Conservation (phyloP, 2,888 invertebrate genomes). For the Mythimna lalbum region DNA sequence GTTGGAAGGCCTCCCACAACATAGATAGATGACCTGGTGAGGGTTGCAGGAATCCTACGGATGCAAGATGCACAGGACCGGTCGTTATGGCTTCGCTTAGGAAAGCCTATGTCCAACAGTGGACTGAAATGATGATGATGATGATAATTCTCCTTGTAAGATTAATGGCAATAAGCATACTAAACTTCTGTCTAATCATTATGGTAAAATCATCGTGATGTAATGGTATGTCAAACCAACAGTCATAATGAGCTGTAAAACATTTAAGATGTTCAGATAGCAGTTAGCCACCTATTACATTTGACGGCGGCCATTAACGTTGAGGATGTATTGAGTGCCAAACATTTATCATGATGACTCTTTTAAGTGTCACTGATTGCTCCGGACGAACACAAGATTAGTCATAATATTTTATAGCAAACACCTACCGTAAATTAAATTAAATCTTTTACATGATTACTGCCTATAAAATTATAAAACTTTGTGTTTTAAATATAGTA, state of each 20-base stretch:
- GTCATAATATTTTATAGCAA: conserved; percentile 31
- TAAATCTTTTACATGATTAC: conserved; percentile 14
- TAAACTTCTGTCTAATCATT: not conserved
- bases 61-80: too few species aligned
- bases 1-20: too few species aligned
- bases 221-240: not conserved
- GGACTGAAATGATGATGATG: too few species aligned
- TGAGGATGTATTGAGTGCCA: conserved; percentile 53
- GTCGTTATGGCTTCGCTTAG: too few species aligned
- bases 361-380: conserved; percentile 40
- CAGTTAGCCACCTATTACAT: conserved; percentile 50
- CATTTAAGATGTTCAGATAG: conserved; percentile 38
- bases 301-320: conserved; percentile 41
- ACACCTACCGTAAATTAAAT: conserved; percentile 18
- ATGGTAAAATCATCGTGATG: not conserved
- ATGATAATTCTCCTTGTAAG: too few species aligned
- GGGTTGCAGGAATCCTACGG: too few species aligned
- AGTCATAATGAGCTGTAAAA: conserved; percentile 38
- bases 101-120: too few species aligned
- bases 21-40: too few species aligned
- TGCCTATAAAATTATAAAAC: not conserved
- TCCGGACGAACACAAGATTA: conserved; percentile 25
- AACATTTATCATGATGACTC: conserved; percentile 48
- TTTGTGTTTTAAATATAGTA: too few species aligned
- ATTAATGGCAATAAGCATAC: too few species aligned